Base-by-base conservation (phyloP, 2,888 invertebrate genomes). In the Microctonus aethiopoides region DNA sequence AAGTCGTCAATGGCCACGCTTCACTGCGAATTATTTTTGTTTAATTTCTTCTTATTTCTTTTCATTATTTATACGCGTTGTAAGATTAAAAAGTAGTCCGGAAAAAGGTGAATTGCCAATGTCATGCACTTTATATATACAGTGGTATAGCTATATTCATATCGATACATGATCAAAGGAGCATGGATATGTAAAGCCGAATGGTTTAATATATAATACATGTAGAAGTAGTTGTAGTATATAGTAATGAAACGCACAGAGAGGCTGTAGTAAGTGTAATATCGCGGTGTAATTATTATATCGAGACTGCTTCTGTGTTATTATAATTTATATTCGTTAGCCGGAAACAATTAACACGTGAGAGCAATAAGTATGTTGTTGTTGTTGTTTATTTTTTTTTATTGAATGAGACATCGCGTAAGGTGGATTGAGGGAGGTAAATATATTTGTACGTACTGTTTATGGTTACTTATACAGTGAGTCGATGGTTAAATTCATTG, bases 311-410 rank as follows among this genome's bases (percentile, higher is more conserved):
- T 5, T 29, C 7, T 3, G 4, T 29, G 16, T 46, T 4, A n/a
- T 2, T 6, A 52, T 6, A 52, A 54, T 64, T 64, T 32, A 52
- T 64, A 64, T 34, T 34, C 61, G 51, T 46, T 41, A 68, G 70
- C 69, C 71, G 70, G 69, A 67, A 64, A 72, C 68, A 75, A 74
- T 75, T 75, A 75, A 75, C 74, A 74, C 74, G 71, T 70, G 74
- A 68, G 73, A 67, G 72, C 72, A n/a, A 70, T 61, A 69, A n/a
- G 34, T 20, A 61, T 69, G 57, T 63, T 63, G 68, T 71, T 46
- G n/a, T n/a, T n/a, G n/a, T n/a, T n/a, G n/a, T n/a, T n/a, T n/a
- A n/a, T 54, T 20, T 41, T 66, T 70, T 67, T 72, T 65, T 62
- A 64, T 64, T 64, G 6, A 64, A 22, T n/a, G 52, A 54, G 54